Evolutionary conservation across 2,113 vertebrate species (phyloP).

Genomic region (Mormyrus lacerda): DNA sequence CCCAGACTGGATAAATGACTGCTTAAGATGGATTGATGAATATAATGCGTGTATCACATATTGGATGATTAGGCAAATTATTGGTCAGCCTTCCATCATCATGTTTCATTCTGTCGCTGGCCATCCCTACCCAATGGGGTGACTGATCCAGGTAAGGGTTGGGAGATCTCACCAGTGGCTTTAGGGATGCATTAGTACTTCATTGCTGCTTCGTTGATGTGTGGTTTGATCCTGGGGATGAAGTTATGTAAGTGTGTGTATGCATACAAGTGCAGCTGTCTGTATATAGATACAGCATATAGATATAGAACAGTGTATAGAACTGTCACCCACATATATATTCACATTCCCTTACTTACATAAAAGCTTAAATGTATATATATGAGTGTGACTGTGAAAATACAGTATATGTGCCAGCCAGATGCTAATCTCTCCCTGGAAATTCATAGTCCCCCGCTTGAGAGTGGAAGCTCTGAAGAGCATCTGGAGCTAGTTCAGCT

Average conservation of each 20-base stretch:
- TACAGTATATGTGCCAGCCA: neutral
- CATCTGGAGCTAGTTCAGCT: neutral
- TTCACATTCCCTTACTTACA: neutral
- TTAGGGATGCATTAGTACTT: neutral
- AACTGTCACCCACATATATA: neutral
- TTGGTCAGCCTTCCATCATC: neutral
- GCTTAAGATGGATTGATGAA: constrained; percentile 5
- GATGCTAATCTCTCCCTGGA: neutral
- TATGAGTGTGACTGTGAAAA: neutral
- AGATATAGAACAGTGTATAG: neutral
- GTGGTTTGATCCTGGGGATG: neutral
- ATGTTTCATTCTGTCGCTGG: neutral
- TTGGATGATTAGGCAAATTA: neutral
- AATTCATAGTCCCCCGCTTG: neutral
- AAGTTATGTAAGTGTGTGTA: neutral
- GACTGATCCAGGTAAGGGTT: neutral
- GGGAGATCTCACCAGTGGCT: neutral
- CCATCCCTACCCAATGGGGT: neutral
- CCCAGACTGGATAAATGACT: neutral
- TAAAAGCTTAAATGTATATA: neutral
- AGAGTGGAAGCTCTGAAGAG: neutral
- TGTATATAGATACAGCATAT: neutral
- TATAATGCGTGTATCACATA: neutral
- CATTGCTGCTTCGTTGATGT: neutral
- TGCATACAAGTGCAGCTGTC: neutral